Evolutionary conservation across 2,888 invertebrate species (phyloP), one percentile per base, ranked within the genome.

Genomic region (Lasioglossum pauxillum): DNA sequence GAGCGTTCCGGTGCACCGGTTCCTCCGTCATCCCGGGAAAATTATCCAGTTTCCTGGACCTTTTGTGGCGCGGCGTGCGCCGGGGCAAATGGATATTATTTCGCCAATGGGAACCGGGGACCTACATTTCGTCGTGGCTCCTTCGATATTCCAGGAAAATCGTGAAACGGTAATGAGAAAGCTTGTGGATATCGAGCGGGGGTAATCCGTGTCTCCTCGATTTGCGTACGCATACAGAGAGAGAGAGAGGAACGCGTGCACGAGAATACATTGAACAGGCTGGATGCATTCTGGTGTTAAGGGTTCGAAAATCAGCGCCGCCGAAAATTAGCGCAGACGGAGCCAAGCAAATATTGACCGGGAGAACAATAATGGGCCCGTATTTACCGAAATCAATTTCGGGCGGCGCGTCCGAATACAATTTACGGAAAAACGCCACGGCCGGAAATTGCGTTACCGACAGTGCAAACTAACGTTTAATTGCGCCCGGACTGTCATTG

Each of bases 31-130:
- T 83, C 75, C 64, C 82, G 79, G 87, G 91, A 91, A 92, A 90
- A 91, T 90, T 92, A 90, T 88, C 88, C 92, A 89, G 92, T 91
- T 91, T 91, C 87, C 88, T 79, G 85, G 79, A 80, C 84, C 86
- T 89, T 93, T 91, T 92, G 91, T 90, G 82, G 75, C 69, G 75
- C 80, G 78, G 75, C 84, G 88, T 88, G 89, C 78, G 87, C 78
- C 86, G 89, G 78, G 83, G 78, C 85, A 84, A 90, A 90, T 84
- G 90, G 86, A 84, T 86, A 82, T 88, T 71, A 71, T 85, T 82
- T 80, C 64, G 74, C 85, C 78, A 74, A 77, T 57, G 60, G 77
- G 69, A 80, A 81, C 80, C 88, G 88, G 90, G 53, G 8, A n/a
- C 90, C 90, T 88, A 91, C 89, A 91, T 91, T 91, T 91, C 92